phyloP scores from a whole-genome alignment of 2,797 vertebrate genomes.

The Amphiprion clarkii region DNA sequence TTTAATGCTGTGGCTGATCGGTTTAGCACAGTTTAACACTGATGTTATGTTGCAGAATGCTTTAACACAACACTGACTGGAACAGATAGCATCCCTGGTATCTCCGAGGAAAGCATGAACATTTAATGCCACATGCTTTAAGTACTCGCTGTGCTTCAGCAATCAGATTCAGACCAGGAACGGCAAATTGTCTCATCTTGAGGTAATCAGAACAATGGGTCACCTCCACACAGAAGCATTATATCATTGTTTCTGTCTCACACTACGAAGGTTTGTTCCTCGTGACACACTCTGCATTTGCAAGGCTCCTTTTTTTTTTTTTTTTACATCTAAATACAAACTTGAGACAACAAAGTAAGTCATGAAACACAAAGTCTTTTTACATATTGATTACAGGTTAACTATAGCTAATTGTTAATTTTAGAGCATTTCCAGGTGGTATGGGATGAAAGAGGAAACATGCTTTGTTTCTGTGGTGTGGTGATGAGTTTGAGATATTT shows the following conservation, averaged over 20 bases:
- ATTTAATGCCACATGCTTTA: conserved; percentile 50
- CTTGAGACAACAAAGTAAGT: not conserved
- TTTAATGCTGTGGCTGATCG: no score
- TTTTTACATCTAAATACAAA: not conserved
- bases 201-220: conserved; percentile 69
- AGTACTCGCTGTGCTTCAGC: conserved; percentile 45
- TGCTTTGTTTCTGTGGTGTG: not conserved
- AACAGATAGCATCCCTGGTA: conserved; percentile 4
- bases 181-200: conserved; percentile 59
- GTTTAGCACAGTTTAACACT: not conserved
- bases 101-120: conserved; percentile 25
- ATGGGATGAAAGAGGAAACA: no score
- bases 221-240: conserved; percentile 40
- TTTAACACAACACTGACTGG: conserved; percentile 4
- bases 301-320: not conserved
- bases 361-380: conserved; percentile 2
- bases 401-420: no score
- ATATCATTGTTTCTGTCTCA: conserved; percentile 21
- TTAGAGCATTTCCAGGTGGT: no score
- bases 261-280: conserved; percentile 23
- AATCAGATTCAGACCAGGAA: conserved; percentile 47
- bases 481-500: not conserved
- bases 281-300: not conserved
- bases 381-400: not conserved
- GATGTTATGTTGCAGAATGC: conserved; percentile 1